phyloP scores from a whole-genome alignment of 2,113 vertebrate species.

The Smithornis capensis region DNA sequence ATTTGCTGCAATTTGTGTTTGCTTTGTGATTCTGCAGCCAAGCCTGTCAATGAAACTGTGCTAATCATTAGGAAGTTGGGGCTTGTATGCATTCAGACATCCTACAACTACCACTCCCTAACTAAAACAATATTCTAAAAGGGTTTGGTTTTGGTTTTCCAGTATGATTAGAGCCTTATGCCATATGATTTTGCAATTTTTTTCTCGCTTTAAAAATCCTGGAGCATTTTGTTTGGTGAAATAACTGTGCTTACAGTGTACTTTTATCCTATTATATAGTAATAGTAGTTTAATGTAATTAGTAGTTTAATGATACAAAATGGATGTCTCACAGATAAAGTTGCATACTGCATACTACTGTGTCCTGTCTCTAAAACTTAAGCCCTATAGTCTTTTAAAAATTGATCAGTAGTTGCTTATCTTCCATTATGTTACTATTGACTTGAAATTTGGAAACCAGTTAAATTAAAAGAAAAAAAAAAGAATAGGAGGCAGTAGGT shows the following conservation, averaged over 20 bases:
- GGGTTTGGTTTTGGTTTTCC: not conserved
- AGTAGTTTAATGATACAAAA: slow-evolving; percentile 68
- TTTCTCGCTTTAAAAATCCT: slow-evolving; percentile 34
- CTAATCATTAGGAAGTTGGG: slow-evolving; percentile 19
- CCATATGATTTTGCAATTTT: slow-evolving; percentile 7
- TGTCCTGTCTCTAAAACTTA: slow-evolving; percentile 57
- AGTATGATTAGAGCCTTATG: not conserved
- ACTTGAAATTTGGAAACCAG: slow-evolving; percentile 50
- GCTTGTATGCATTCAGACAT: not conserved
- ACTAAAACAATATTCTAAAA: slow-evolving; percentile 36
- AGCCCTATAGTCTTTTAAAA: slow-evolving; percentile 59
- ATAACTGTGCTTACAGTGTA: slow-evolving; percentile 26
- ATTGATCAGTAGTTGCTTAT: slow-evolving; percentile 55
- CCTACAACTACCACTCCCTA: not conserved
- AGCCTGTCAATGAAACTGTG: slow-evolving; percentile 5
- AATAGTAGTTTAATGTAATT: too few species aligned
- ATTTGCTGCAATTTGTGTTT: slow-evolving; percentile 44
- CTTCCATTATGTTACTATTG: slow-evolving; percentile 46
- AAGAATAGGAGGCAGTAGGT: not conserved
- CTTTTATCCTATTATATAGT: slow-evolving; percentile 63
- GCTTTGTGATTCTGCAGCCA: slow-evolving; percentile 4
- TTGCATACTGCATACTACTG: slow-evolving; percentile 21
- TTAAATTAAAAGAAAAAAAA: slow-evolving; percentile 11
- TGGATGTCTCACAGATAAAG: slow-evolving; percentile 65
- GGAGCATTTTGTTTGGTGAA: slow-evolving; percentile 26